Percentiles rank a stretch among this genome's conserved stretches.
These are phyloP conservation scores for Ctenopoma multispine DNA, from an alignment of 2,797 vertebrate species.

Conservation along the genomic window DNA sequence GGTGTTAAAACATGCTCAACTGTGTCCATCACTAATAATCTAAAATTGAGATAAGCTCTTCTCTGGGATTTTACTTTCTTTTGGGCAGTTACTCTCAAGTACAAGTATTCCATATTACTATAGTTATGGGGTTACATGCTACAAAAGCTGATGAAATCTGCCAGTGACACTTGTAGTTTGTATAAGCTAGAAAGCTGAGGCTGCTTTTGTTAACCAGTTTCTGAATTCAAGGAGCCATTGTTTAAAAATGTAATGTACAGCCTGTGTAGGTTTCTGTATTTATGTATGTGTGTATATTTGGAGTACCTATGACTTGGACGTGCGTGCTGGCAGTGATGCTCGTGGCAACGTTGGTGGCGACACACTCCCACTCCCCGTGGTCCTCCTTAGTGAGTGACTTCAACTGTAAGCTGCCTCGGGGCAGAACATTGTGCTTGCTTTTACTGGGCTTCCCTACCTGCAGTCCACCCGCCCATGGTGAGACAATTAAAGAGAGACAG, in stretches of 20 bases:
- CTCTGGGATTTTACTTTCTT: too few relatives aligned
- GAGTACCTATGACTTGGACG: slow-evolving; percentile 94
- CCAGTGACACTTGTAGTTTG: background rate
- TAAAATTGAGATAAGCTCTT: too few relatives aligned
- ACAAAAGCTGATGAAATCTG: background rate
- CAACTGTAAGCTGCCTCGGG: slow-evolving; percentile 96
- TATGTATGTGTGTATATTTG: background rate
- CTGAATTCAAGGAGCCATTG: background rate
- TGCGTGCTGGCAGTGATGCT: slow-evolving; percentile 99
- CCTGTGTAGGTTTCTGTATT: background rate
- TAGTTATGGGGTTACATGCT: too few relatives aligned
- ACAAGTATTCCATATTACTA: too few relatives aligned
- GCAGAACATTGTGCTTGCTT: slow-evolving; percentile 98
- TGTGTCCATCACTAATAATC: too few relatives aligned
- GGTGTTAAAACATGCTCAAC: too few relatives aligned
- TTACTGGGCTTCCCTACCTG: slow-evolving; percentile 98
- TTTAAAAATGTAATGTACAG: background rate
- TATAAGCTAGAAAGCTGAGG: background rate
- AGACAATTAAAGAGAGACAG: slow-evolving; percentile 22
- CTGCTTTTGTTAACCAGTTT: background rate
- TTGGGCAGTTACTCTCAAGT: too few relatives aligned
- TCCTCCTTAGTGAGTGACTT: slow-evolving; percentile 97
- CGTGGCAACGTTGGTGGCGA: slow-evolving; percentile 97
- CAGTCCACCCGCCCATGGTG: slow-evolving; percentile 28
- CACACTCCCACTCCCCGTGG: slow-evolving; percentile 98